phyloP scores from a whole-genome alignment of 2,888 invertebrate genomes.

The Pseudococcus longispinus region DNA sequence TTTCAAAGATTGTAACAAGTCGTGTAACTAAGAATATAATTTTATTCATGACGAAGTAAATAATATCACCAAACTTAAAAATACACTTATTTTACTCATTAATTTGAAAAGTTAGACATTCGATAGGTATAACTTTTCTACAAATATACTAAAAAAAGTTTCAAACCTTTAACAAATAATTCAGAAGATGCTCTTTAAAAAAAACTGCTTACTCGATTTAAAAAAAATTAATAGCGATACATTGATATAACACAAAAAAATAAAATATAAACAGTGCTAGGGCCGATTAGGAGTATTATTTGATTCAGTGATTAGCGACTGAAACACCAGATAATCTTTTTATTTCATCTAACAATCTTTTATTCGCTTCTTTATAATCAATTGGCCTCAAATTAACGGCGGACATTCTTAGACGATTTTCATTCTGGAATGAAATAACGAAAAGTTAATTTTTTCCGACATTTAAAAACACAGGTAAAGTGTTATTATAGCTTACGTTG shows the following conservation, averaged over 20 bases:
- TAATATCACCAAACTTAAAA: too few species aligned
- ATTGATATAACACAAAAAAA: not conserved
- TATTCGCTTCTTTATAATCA: conserved; percentile 79
- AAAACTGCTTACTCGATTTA: too few species aligned
- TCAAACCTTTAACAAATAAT: too few species aligned
- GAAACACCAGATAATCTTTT: conserved; percentile 47
- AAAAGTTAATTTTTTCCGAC: not conserved
- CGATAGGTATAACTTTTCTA: too few species aligned
- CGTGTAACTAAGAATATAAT: too few species aligned
- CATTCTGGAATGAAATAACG: conserved; percentile 66
- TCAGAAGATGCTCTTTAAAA: too few species aligned
- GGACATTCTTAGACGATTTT: conserved; percentile 78
- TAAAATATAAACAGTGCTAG: not conserved
- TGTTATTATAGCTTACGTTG: conserved; percentile 69
- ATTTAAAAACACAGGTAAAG: not conserved
- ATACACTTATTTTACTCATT: too few species aligned
- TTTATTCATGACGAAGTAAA: too few species aligned
- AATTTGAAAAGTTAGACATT: too few species aligned
- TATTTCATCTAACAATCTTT: conserved; percentile 74
- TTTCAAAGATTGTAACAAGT: too few species aligned
- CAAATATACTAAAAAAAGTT: too few species aligned
- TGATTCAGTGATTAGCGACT: not conserved
- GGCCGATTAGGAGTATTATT: not conserved
- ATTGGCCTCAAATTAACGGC: conserved; percentile 75
- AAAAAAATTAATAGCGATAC: too few species aligned